These are phyloP conservation scores for Hucho hucho DNA, from an alignment of 2,113 vertebrate species.

Conservation along the genomic window DNA sequence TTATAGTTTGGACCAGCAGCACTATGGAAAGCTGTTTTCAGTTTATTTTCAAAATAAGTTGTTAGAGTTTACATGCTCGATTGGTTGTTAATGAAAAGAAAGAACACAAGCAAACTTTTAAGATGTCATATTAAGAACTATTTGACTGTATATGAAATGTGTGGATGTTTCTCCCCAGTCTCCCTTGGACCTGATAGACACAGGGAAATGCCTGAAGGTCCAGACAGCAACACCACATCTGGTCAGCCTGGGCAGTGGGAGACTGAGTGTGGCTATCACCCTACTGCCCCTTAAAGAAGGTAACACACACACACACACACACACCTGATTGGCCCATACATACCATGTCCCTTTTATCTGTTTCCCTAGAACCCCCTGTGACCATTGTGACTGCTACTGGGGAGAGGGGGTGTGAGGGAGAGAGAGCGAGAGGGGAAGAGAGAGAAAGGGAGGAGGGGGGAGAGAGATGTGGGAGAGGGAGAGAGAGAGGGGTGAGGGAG, in stretches of 20 bases:
- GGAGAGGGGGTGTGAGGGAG: too few relatives aligned
- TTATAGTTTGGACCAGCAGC: too few relatives aligned
- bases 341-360: neutral
- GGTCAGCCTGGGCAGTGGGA: constrained; percentile 79
- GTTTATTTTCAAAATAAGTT: too few relatives aligned
- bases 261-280: constrained; percentile 79
- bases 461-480: neutral
- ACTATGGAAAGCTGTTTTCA: too few relatives aligned
- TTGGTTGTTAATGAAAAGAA: too few relatives aligned
- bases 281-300: constrained; percentile 79
- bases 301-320: constrained; percentile 38
- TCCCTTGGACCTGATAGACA: constrained; percentile 75
- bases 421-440: too few relatives aligned
- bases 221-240: constrained; percentile 76
- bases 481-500: neutral
- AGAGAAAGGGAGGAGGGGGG: neutral
- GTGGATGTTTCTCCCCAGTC: constrained; percentile 25
- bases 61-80: too few relatives aligned
- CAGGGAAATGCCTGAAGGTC: constrained; percentile 76
- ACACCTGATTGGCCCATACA: neutral
- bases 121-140: too few relatives aligned
- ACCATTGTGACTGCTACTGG: too few relatives aligned
- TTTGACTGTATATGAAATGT: neutral
- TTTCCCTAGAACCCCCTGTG: too few relatives aligned
- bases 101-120: too few relatives aligned